Evolutionary conservation across 2,113 vertebrate genomes (phyloP), one percentile per base, ranked within the genome.

Genomic region (Setophaga kirtlandii): DNA sequence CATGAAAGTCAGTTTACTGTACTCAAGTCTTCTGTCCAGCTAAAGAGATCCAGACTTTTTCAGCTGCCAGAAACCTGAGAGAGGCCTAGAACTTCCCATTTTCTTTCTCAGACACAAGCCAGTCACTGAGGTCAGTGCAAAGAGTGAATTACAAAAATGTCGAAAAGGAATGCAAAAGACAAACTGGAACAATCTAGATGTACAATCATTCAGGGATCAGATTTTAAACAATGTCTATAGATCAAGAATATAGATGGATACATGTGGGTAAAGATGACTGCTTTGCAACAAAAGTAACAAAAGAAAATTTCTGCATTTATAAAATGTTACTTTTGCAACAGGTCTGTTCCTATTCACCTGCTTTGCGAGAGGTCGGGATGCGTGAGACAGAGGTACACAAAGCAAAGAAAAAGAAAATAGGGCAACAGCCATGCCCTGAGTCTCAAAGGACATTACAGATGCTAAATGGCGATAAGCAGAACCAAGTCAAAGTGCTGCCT

Each of bases 281-380:
- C 20, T 84, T 80, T 39, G 74, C 16, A 17, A n/a, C 55, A 74
- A 91, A 53, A 50, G 24, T 60, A 79, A 46, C 21, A 30, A 60
- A 83, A 93, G 31, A 58, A 59, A 79, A 89, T 33, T 11, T 52
- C 76, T 75, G 53, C 13, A 17, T 90, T 90, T 75, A 39, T 83
- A 94, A 97, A 92, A 60, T n/a, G 28, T 85, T 96, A 31, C 44
- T 97, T 91, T 97, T 92, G 79, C 98, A 97, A 98, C 98, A 99
- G 99, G 96, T 99, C 89, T 97, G 95, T 93, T 98, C 98, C 94
- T 99, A 99, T 97, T 98, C 98, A 69, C 98, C 97, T 82, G 98
- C 98, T 92, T 96, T 99, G 97, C 98, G 90, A 94, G 97, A 96
- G 96, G 84, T 98, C 76, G 97, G 96, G 88, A 91, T 96, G 87